A percentile compares a stretch with the other conserved stretches of the same genome.
phyloP scores from a whole-genome alignment of 2,888 invertebrate species.

The Catocala sponsa region DNA sequence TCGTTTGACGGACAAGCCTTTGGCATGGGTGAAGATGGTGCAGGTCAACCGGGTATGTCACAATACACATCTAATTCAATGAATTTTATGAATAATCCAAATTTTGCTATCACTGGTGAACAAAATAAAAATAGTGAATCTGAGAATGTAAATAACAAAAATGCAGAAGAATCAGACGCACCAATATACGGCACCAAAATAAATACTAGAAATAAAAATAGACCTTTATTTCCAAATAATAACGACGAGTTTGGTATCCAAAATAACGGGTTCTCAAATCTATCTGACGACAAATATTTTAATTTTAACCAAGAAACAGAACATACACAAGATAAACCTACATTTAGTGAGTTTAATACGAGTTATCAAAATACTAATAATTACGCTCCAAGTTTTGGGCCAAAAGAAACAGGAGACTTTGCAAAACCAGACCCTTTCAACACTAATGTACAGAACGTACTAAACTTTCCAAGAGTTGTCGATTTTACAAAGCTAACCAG shows the following conservation, averaged over 20 bases:
- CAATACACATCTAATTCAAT: slow-evolving; percentile 67
- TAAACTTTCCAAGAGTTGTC: slow-evolving; percentile 75
- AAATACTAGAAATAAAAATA: slow-evolving; percentile 65
- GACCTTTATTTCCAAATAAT: slow-evolving; percentile 58
- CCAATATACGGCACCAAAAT: slow-evolving; percentile 80
- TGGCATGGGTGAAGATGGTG: slow-evolving; percentile 55
- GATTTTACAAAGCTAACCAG: slow-evolving; percentile 75
- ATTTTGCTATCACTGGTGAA: slow-evolving; percentile 57
- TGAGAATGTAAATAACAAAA: slow-evolving; percentile 55
- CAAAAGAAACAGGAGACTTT: slow-evolving; percentile 57
- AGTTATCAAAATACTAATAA: slow-evolving; percentile 59
- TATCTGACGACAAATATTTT: slow-evolving; percentile 60
- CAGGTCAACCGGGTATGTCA: slow-evolving; percentile 64
- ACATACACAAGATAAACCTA: slow-evolving; percentile 59
- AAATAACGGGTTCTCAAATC: slow-evolving; percentile 56
- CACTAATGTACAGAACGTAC: slow-evolving; percentile 48
- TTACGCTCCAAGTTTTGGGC: slow-evolving; percentile 57
- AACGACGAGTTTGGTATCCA: slow-evolving; percentile 63
- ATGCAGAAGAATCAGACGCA: slow-evolving; percentile 59
- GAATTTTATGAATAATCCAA: slow-evolving; percentile 66
- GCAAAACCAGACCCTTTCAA: slow-evolving; percentile 50
- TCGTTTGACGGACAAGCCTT: slow-evolving; percentile 59
- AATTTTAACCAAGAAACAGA: slow-evolving; percentile 54
- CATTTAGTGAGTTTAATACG: slow-evolving; percentile 56
- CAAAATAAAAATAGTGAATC: slow-evolving; percentile 58